Base-by-base conservation (phyloP, 2,888 invertebrate species). In the Eulithis prunata region DNA sequence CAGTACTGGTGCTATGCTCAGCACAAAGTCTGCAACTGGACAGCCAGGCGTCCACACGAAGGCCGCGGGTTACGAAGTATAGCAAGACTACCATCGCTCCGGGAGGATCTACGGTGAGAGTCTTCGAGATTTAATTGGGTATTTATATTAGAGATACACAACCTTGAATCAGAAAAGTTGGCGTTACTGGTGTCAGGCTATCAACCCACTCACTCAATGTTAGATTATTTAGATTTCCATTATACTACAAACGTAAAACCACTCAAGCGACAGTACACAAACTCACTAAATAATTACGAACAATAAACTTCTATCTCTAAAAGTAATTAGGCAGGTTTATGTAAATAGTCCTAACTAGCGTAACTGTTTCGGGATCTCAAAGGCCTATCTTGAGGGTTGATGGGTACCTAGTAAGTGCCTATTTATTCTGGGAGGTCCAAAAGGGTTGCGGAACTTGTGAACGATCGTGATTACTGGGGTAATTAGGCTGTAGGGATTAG, bases 21-120 rank as follows among this genome's bases (percentile, higher is more conserved):
- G 91, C 82, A 75, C 85, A 90, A 72, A 80, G 91, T 66, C 82
- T 95, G 32, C 94, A 95, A 84, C 80, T 95, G 77, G 94, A 94
- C 79, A 94, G 93, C 71, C 93, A 94, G 79, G 93, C 94, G 52
- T 94, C 95, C 36, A 95, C 95, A 8, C 88, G 94, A 73, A 94
- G 94, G 78, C 95, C 96, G 38, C 92, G 95, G 78, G 93, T 95
- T 69, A 95, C 95, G 54, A 95, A 95, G 84, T 95, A 95, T 76
- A 95, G 94, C 82, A 94, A 94, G 75, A 94, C 92, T 0, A 93
- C 93, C 3, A 70, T 81, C 3, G 83, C 88, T 10, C 93, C 93
- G 5, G 92, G 91, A 0, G 92, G 85, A 2, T 86, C 91, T 3
- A 90, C 91, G 82, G 93, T 93, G 70, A 86, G 86, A 32, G 32